Evolutionary conservation across 2,797 vertebrate genomes (phyloP), one percentile per base, ranked within the genome.

Genomic region (Epinephelus malabaricus): DNA sequence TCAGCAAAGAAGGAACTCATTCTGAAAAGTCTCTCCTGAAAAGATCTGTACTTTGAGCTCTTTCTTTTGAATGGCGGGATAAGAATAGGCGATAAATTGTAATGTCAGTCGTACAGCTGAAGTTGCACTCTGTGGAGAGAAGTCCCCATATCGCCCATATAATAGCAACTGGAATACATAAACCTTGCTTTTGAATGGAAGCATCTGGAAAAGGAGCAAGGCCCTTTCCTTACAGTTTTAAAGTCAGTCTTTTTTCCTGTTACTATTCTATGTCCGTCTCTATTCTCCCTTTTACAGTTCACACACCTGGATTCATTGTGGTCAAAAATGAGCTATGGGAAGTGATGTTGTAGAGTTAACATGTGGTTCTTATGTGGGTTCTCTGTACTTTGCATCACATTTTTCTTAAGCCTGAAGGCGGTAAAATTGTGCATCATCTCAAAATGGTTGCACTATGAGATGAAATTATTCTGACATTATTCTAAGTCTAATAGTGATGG

Each of bases 141-240:
- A 68, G 71, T 77, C 84, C 79, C 79, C 69, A 61, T 60, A 84
- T 85, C 68, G 78, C 78, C 82, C 82, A 66, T 90, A 84, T 88
- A 87, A 89, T 53, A 78, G 55, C 70, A 68, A 88, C 55, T 84
- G 86, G 73, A 84, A 92, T 83, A 85, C 85, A 86, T 80, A 84
- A 91, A 88, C 61, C 69, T 76, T 46, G 50, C 87, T 79, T 90
- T 87, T 88, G 73, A 91, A 90, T 81, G 40, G 68, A 49, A 79
- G 65, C 87, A 81, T 86, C 77, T 93, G 89, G 85, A 83, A 93
- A 92, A 92, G 72, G 62, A 87, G 76, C 72, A 60, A 78, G 40
- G 45, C 12, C 63, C 19, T 69, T 80, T 71, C 50, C 34, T 63
- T 79, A 79, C 47, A 50, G 46, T 77, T 82, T 76, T 73, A 61